These are phyloP conservation scores for Daphoenositta chrysoptera DNA, from an alignment of 2,113 vertebrate genomes.

Conservation along the genomic window DNA sequence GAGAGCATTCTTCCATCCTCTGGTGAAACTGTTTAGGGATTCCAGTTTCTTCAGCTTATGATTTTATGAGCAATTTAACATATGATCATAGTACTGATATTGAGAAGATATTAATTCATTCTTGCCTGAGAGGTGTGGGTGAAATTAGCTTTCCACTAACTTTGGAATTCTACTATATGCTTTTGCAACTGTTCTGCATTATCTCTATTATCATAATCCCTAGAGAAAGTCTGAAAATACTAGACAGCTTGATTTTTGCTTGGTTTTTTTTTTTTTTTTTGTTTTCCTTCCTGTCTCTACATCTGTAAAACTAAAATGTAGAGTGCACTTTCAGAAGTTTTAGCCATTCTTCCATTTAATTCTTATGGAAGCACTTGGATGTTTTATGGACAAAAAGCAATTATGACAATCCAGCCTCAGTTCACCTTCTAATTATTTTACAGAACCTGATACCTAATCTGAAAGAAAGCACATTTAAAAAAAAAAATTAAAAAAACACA, in stretches of 20 bases:
- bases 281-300: not conserved
- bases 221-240: not conserved
- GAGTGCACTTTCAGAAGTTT: not conserved
- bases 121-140: not conserved
- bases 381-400: not conserved
- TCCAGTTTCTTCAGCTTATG: not conserved
- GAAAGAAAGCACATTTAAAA: not conserved
- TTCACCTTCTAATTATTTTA: not conserved
- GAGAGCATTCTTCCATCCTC: not conserved
- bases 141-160: not conserved
- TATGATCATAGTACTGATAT: not conserved
- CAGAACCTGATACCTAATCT: not conserved
- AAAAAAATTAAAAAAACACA: rapidly evolving
- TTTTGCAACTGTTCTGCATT: not conserved
- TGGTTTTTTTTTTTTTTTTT: not conserved
- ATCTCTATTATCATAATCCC: not conserved
- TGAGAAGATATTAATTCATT: not conserved
- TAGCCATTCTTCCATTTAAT: not conserved
- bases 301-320: not conserved
- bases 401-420: not conserved
- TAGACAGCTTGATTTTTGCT: not conserved
- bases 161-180: not conserved
- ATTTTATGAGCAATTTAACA: not conserved
- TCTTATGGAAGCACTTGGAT: not conserved
- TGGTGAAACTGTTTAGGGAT: not conserved